Evolutionary conservation across 2,113 vertebrate genomes (phyloP), one percentile per base, ranked within the genome.

Genomic region (Sitta europaea): DNA sequence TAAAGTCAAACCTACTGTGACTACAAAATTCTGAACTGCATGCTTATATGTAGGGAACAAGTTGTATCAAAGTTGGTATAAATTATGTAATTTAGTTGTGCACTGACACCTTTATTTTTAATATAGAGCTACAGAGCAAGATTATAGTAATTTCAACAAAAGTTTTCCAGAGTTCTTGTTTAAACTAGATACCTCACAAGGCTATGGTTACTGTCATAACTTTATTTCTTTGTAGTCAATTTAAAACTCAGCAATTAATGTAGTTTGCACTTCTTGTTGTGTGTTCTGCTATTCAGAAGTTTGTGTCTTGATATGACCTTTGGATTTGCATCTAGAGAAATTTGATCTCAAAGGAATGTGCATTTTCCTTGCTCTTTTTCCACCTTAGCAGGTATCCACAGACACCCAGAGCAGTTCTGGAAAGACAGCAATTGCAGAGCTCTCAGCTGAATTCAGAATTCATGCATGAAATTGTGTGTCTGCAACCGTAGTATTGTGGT

Each of bases 391-490:
- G 59, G 2, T 73, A 15, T 18, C 25, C 5, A 1, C 10, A 11
- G 36, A 8, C 23, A 61, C 9, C 21, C 28, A 14, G 48, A 31
- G 27, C 29, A 45, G 51, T 45, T 84, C n/a, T 40, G 40, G 63
- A 54, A 54, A 70, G 67, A 48, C 29, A 58, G 53, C 2, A 1
- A 17, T 29, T 70, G 38, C 21, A 54, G 42, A 70, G 29, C 12
- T 57, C 19, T 57, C 5, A 1, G 1, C 12, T 58, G 43, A 35
- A 12, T 66, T 83, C 47, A 70, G 33, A 66, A 55, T 17, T 50
- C 33, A 16, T 14, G 24, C 11, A 4, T 47, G 43, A 85, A 90
- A n/a, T 18, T 1, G 1, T 0, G 0, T 36, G 33, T 53, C 42
- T 84, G 54, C 7, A 65, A 1, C 59, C 62, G 57, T 2, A 51